Conservation (phyloP, 64 coral and sea anemone species). For the Montipora sp. region DNA sequence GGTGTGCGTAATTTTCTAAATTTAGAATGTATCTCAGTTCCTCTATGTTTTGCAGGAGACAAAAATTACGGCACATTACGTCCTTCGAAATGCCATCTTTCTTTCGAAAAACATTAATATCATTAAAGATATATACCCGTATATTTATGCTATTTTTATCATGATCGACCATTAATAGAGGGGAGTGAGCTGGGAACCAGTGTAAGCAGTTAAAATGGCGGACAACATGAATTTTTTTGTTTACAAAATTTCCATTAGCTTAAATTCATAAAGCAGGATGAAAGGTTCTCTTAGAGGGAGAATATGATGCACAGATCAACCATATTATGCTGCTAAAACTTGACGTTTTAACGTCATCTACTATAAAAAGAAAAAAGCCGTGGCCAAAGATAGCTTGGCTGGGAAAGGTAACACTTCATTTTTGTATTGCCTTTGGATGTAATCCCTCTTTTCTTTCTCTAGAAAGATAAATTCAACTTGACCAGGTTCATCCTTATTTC, state of each 20-base stretch:
- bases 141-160: no score
- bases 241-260: neutral
- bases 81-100: no score
- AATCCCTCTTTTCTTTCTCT: no score
- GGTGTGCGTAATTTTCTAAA: conserved; percentile 2
- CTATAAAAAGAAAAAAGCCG: conserved; percentile 98
- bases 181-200: conserved; percentile 10
- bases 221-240: conserved; percentile 43
- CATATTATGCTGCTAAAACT: conserved; percentile 78
- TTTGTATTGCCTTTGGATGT: no score
- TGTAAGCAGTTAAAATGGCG: conserved; percentile 31
- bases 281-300: neutral
- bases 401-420: conserved; percentile 62
- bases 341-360: conserved; percentile 77
- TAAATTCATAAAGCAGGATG: neutral
- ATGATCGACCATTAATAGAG: no score
- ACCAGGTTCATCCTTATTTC: no score
- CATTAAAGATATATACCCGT: no score
- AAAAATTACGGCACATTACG: no score
- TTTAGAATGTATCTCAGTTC: neutral
- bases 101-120: no score
- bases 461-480: no score
- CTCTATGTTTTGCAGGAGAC: neutral
- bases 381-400: conserved; percentile 92
- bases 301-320: conserved; percentile 7